Conservation (phyloP, 2,797 vertebrate genomes). For the Liasis olivaceus region DNA sequence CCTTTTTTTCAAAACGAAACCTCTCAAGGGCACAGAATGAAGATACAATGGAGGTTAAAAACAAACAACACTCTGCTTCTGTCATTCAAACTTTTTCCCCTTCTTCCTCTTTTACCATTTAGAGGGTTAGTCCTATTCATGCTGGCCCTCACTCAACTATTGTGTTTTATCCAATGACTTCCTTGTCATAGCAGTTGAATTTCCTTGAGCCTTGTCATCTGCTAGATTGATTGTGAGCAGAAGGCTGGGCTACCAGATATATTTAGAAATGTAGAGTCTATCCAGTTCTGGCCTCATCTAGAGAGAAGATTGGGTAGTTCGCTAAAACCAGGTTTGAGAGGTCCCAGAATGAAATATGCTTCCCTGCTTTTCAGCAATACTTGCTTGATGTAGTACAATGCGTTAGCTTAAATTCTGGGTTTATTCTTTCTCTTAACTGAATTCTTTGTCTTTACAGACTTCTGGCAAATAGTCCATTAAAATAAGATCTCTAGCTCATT, state of each 20-base stretch:
- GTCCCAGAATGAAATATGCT: neutral
- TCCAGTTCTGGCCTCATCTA: neutral
- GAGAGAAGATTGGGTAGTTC: neutral
- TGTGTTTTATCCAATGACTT: conserved; percentile 33
- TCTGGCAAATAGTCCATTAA: neutral
- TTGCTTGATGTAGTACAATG: neutral
- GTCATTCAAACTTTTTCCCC: neutral
- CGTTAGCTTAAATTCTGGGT: neutral
- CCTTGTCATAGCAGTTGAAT: conserved; percentile 31
- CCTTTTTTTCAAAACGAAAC: neutral
- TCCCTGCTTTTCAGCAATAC: neutral
- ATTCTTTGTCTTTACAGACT: neutral
- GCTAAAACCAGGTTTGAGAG: neutral
- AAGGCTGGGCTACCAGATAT: neutral
- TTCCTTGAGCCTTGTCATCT: conserved; percentile 5
- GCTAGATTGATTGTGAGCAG: conserved; percentile 5
- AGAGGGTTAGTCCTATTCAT: neutral
- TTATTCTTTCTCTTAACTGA: too few species aligned
- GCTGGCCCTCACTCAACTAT: conserved; percentile 6
- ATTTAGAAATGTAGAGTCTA: neutral
- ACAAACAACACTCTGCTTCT: neutral
- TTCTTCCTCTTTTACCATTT: neutral
- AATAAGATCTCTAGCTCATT: too few species aligned
- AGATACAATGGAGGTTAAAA: neutral
- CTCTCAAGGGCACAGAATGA: neutral